Evolutionary conservation across 2,797 vertebrate species (phyloP).

Genomic region (Argyrosomus regius): DNA sequence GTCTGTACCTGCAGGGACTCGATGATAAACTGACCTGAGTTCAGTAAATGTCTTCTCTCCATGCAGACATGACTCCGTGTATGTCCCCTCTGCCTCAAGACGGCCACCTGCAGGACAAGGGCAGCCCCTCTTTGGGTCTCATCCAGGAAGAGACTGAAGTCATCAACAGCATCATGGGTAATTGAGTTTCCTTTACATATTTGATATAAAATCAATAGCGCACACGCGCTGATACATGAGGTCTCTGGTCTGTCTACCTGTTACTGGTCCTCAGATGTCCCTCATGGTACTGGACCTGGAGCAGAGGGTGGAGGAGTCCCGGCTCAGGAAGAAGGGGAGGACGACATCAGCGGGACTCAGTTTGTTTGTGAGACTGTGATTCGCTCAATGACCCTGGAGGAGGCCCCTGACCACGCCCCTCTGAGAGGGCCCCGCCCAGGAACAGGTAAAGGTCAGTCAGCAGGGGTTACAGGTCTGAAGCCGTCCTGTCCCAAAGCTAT

Average conservation of each 20-base stretch:
- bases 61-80: conserved; percentile 91
- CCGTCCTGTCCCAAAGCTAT: too few relatives aligned
- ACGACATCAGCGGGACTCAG: conserved; percentile 92
- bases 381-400: conserved; percentile 92
- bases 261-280: conserved; percentile 71
- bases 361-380: conserved; percentile 97
- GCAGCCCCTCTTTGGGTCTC: conserved; percentile 83
- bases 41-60: neutral
- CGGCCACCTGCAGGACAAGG: conserved; percentile 77
- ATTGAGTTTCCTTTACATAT: conserved; percentile 41
- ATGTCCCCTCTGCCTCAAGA: conserved; percentile 93
- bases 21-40: neutral
- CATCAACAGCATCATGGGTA: conserved; percentile 90
- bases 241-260: neutral
- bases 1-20: neutral
- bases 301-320: conserved; percentile 79
- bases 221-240: neutral
- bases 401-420: conserved; percentile 89
- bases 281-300: conserved; percentile 56
- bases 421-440: conserved; percentile 78
- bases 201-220: too few relatives aligned
- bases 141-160: conserved; percentile 92
- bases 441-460: conserved; percentile 77
- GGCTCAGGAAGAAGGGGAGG: conserved; percentile 91
- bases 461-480: too few relatives aligned